Evolutionary conservation across 2,113 vertebrate species (phyloP).

Genomic region (Octodon degus): DNA sequence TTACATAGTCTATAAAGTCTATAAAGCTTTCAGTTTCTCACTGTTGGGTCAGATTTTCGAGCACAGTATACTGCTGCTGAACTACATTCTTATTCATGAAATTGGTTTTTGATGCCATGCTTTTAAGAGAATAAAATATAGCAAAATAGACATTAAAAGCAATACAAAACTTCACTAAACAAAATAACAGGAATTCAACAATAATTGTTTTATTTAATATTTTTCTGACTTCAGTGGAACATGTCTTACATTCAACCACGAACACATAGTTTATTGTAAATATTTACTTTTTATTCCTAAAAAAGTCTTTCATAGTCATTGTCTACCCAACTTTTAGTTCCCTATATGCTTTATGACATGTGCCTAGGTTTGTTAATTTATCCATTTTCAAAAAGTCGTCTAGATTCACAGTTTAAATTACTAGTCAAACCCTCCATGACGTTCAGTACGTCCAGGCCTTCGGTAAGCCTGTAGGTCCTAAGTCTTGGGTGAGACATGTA

Average conservation of each 20-base stretch:
- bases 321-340: background rate
- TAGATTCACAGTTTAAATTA: slow-evolving; percentile 21
- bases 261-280: background rate
- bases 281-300: background rate
- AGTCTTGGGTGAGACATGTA: background rate
- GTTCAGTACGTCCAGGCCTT: background rate
- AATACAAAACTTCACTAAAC: too few relatives aligned
- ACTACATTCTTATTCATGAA: background rate
- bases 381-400: background rate
- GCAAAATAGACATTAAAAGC: too few relatives aligned
- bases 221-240: background rate
- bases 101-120: background rate
- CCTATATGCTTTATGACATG: background rate
- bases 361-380: background rate
- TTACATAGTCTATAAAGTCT: background rate
- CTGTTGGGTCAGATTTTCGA: background rate
- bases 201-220: background rate
- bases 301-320: background rate
- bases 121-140: background rate
- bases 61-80: background rate
- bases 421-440: background rate
- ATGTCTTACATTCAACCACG: background rate
- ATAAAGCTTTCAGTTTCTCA: background rate
- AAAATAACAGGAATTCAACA: too few relatives aligned
- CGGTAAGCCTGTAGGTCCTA: background rate